Evolutionary conservation across 2,797 vertebrate species (phyloP).

Genomic region (Pipistrellus pipistrellus): DNA sequence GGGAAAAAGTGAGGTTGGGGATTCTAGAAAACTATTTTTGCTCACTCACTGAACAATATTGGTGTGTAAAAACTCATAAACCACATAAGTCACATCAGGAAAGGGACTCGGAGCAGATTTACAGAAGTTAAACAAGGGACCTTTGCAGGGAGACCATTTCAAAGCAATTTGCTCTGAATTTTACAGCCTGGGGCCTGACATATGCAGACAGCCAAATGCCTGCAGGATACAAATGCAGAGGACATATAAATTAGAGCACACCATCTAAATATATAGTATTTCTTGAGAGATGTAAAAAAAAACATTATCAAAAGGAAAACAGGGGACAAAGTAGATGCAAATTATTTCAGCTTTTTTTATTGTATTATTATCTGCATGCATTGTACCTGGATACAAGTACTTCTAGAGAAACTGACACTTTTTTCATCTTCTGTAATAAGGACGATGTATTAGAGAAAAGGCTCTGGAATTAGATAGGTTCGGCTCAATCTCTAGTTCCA

Average conservation of each 20-base stretch:
- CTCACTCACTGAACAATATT: slow-evolving; percentile 29
- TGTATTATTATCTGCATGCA: not conserved
- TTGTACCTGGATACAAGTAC: not conserved
- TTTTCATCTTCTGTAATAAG: not conserved
- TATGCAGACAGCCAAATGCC: slow-evolving; percentile 74
- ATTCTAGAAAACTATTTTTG: slow-evolving; percentile 40
- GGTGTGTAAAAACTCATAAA: slow-evolving; percentile 54
- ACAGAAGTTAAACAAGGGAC: slow-evolving; percentile 74
- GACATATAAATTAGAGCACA: slow-evolving; percentile 75
- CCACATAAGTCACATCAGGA: slow-evolving; percentile 71
- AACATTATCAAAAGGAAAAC: slow-evolving; percentile 49
- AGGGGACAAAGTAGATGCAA: not conserved
- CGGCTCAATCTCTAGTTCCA: not conserved
- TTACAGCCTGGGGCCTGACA: slow-evolving; percentile 80
- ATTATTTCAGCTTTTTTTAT: not conserved
- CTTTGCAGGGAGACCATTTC: slow-evolving; percentile 75
- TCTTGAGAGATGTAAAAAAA: slow-evolving; percentile 49
- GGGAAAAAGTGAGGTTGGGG: not conserved
- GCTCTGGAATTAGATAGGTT: not conserved
- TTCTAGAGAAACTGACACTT: not conserved
- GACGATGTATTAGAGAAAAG: not conserved
- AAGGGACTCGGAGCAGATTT: slow-evolving; percentile 79
- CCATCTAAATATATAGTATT: slow-evolving; percentile 50
- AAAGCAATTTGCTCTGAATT: slow-evolving; percentile 80
- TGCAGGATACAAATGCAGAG: slow-evolving; percentile 71